phyloP scores from a whole-genome alignment of 2,888 invertebrate genomes.

The Taenaris catops region DNA sequence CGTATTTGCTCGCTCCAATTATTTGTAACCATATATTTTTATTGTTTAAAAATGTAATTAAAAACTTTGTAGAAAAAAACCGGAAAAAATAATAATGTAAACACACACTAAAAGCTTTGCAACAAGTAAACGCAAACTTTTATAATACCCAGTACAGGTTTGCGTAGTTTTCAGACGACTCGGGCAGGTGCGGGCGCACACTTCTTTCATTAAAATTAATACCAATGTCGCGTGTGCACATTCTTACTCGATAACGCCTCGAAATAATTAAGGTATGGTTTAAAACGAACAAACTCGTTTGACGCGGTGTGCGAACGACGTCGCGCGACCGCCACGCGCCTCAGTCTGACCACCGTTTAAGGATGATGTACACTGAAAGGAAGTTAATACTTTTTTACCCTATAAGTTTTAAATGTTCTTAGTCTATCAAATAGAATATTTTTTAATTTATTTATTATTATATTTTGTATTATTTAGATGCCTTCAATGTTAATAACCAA shows the following conservation, averaged over 20 bases:
- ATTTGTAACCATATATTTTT: no score
- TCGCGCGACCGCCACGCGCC: slow-evolving; percentile 57
- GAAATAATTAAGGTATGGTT: slow-evolving; percentile 73
- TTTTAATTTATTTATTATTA: no score
- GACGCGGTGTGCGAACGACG: slow-evolving; percentile 17
- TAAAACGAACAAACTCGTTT: slow-evolving; percentile 48
- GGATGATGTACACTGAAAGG: slow-evolving; percentile 14
- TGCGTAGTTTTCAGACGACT: slow-evolving; percentile 60
- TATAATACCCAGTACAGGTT: slow-evolving; percentile 20
- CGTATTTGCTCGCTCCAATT: no score
- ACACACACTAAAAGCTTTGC: slow-evolving; percentile 10
- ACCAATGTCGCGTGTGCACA: slow-evolving; percentile 79
- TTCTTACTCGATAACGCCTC: slow-evolving; percentile 79
- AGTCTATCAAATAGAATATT: no score
- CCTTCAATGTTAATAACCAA: no score
- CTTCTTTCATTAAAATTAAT: slow-evolving; percentile 80
- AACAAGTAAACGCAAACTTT: slow-evolving; percentile 15
- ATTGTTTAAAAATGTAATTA: no score
- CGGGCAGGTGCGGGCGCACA: slow-evolving; percentile 74
- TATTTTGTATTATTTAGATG: no score
- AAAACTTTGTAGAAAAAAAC: slow-evolving; percentile 4
- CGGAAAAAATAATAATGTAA: slow-evolving; percentile 14
- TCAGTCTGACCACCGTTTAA: slow-evolving; percentile 42
- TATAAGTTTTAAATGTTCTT: no score
- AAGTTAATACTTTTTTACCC: no score